Base-by-base conservation (phyloP, 2,888 invertebrate species). In the Capitulum mitella region DNA sequence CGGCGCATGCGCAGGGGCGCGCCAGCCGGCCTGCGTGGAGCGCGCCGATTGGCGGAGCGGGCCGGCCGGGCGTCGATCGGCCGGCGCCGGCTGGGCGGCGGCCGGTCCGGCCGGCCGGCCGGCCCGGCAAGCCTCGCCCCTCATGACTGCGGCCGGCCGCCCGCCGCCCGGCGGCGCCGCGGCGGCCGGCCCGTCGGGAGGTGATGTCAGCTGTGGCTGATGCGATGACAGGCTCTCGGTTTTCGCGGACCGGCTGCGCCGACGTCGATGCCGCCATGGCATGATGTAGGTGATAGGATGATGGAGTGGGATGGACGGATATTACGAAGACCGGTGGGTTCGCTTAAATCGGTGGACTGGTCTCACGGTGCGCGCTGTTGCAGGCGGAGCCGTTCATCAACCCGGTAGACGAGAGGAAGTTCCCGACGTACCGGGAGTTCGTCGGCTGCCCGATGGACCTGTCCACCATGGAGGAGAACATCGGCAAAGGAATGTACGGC, bases 381-480 rank as follows among this genome's bases (percentile, higher is more conserved):
- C 84, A 94, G 93, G 90, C 91, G 82, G 92, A 93, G 82, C 92
- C 93, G 8, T 95, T 95, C 86, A 87, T 91, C 84, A 89, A 90
- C 80, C 90, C 93, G 0, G 94, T 95, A 10, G 91, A 92, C 84
- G 87, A 90, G 6, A 84, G 85, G 0, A 88, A 90, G 78, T 92
- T 92, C 83, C 92, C 92, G 0, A 91, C 91, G 82, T 95, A 95
- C 85, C 88, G 89, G 81, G 92, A 93, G 83, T 94, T 92, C 84
- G 91, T 97, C 70, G 90, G 93, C 3, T 91, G 94, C 84, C 95
- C 97, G 0, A 95, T 97, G 91, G 93, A 94, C 84, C 88, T 97
- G 74, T 87, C 89, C 29, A 89, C 89, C 26, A 87, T 98, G 83
- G 91, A 92, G 84, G 87, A 90, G 79, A 94, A 95, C 85, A 92